Evolutionary conservation across 2,888 invertebrate species (phyloP), one percentile per base, ranked within the genome.

Genomic region (Cephus spinipes): DNA sequence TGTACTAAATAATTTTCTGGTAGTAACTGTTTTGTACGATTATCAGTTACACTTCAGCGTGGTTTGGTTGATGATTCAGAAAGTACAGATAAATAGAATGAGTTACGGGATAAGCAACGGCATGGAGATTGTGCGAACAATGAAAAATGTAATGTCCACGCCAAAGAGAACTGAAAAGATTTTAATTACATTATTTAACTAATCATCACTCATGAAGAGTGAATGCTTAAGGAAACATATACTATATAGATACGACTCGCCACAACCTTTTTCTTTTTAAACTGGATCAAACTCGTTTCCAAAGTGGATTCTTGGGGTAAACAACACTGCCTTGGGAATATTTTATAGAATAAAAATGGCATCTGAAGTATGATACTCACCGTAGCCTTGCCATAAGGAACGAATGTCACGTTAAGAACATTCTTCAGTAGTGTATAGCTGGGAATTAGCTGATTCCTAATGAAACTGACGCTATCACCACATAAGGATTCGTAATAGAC

Each of bases 401-500:
- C 84, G 30, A 93, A 90, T 40, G 90, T 91, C 11, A 93, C 75
- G 4, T 88, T 84, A 11, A 93, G 83, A 82, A 90, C 85, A 36
- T 90, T 85, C 75, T 88, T 88, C 68, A 93, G 83, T 30, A 78
- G 73, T 74, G 87, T 32, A 87, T 92, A 93, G 0, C 89, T 87
- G 0, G 93, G 92, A 69, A 89, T 85, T 9, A 94, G 87, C 84
- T 94, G 93, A 3, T 89, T 83, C 1, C 80, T 89, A 35, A 94
- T 90, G 83, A 93, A 94, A 34, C 84, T 81, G 4, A 91, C 91
- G 81, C 94, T 93, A 86, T 93, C 93, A 0, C 92, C 92, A 84
- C 94, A 94, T 30, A 93, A 87, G 1, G 93, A 89, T 87, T 94
- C 94, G 84, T 94, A 94, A 85, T 93, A 94, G 15, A 94, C 89